A percentile compares a stretch with the other conserved stretches of the same genome.
Conservation (phyloP, 2,797 vertebrate genomes). For the Clamator glandarius region DNA sequence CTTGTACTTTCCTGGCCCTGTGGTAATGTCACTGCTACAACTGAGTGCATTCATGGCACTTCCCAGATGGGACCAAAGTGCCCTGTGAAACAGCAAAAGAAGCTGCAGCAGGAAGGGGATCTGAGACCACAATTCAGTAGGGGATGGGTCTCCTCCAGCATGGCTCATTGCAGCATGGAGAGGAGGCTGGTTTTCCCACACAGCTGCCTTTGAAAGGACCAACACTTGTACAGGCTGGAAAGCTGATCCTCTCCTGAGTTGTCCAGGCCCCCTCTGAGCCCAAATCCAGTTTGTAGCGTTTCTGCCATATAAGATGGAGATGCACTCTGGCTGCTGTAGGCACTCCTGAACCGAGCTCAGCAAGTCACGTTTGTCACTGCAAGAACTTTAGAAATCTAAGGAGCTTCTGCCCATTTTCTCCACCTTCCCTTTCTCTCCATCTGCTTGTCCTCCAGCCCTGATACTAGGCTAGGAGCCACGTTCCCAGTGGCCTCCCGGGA, state of each 20-base stretch:
- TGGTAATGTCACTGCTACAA: background rate
- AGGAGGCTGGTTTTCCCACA: background rate
- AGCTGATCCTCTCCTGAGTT: accelerated
- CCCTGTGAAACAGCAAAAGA: accelerated
- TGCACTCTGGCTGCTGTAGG: accelerated
- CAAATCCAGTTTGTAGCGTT: too few relatives aligned
- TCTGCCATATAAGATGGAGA: accelerated
- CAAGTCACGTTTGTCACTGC: accelerated
- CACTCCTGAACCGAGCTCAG: background rate
- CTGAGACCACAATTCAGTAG: background rate
- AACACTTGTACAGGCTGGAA: accelerated
- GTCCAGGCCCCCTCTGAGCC: background rate
- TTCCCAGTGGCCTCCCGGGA: background rate
- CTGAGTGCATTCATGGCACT: accelerated
- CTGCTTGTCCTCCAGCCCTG: background rate
- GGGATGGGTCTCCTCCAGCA: background rate
- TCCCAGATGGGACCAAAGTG: background rate
- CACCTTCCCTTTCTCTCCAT: background rate
- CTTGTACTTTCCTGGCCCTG: background rate
- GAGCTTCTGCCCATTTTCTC: background rate
- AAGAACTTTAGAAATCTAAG: background rate
- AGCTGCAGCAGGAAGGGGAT: background rate
- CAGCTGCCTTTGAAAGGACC: background rate
- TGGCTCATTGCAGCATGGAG: background rate
- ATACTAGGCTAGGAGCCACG: background rate